These are phyloP conservation scores for Zaprionus lachaisei DNA, from an alignment of 1,140 invertebrate species.

Conservation along the genomic window DNA sequence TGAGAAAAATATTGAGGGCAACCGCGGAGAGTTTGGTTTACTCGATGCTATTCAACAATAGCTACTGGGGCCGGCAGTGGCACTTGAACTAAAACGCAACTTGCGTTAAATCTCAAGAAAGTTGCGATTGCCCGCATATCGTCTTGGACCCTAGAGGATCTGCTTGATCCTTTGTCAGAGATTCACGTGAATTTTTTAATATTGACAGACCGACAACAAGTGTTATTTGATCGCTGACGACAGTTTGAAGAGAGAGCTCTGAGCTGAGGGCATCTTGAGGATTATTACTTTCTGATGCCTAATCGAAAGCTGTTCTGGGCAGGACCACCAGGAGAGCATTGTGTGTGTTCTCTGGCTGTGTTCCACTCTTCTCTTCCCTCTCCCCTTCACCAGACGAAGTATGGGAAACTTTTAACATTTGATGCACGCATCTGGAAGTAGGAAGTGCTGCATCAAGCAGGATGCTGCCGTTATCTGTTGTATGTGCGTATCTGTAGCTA, in stretches of 20 bases:
- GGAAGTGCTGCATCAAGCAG: constrained; percentile 58
- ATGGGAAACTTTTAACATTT: constrained; percentile 51
- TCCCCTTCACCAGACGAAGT: constrained; percentile 19
- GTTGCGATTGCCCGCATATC: constrained; percentile 81
- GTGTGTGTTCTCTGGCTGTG: constrained; percentile 62
- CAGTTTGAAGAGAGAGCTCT: constrained; percentile 34
- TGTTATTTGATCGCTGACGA: constrained; percentile 72
- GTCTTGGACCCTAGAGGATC: constrained; percentile 16
- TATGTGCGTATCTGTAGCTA: neutral
- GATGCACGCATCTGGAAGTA: constrained; percentile 18
- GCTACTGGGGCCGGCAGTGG: constrained; percentile 4
- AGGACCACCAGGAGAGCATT: constrained; percentile 66
- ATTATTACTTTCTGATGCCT: constrained; percentile 46
- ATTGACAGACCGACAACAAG: constrained; percentile 73
- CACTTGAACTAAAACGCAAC: constrained; percentile 63
- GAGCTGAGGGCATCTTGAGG: constrained; percentile 10
- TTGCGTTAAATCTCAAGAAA: constrained; percentile 84
- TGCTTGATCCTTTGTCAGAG: constrained; percentile 34
- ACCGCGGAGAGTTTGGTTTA: constrained; percentile 16
- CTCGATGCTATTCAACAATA: constrained; percentile 51
- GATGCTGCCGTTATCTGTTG: constrained; percentile 20
- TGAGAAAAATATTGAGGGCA: constrained; percentile 80
- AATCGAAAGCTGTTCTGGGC: constrained; percentile 61
- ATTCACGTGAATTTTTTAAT: constrained; percentile 57
- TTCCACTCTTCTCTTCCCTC: neutral